Percentiles rank a stretch among this genome's conserved stretches.
Conservation (phyloP, 37 sponge, comb jelly and placozoan genomes). For the Beroe ovata region DNA sequence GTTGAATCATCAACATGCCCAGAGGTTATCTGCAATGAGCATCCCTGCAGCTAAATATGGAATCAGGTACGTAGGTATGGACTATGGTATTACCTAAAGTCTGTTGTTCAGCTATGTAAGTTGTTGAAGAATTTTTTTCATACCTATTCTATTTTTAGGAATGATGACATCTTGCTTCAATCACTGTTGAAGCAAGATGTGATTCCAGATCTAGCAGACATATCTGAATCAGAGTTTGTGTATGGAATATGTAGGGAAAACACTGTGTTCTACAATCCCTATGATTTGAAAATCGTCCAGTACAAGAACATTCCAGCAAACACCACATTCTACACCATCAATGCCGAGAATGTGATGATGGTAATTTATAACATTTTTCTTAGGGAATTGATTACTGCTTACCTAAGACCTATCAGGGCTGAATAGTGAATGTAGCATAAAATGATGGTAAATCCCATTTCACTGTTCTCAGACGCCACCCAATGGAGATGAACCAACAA, state of each 20-base stretch:
- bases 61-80: slow-evolving; percentile 11
- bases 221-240: slow-evolving; percentile 7
- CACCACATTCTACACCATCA: slow-evolving; percentile 47
- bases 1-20: slow-evolving; percentile 12
- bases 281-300: slow-evolving; percentile 42
- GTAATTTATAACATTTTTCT: too few relatives aligned
- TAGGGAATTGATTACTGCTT: too few relatives aligned
- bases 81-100: too few relatives aligned
- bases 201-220: not conserved
- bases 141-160: too few relatives aligned
- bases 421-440: too few relatives aligned
- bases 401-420: too few relatives aligned
- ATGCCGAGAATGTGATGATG: slow-evolving; percentile 34
- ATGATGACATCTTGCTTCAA: slow-evolving; percentile 35
- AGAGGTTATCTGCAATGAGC: slow-evolving; percentile 20
- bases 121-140: too few relatives aligned
- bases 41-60: slow-evolving; percentile 45
- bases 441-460: too few relatives aligned
- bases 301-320: not conserved
- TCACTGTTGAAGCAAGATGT: slow-evolving; percentile 24
- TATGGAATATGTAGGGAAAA: not conserved
- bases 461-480: not conserved
- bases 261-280: slow-evolving; percentile 22
- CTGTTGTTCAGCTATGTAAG: too few relatives aligned
- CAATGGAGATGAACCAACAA: not conserved